phyloP scores from a whole-genome alignment of 2,888 invertebrate genomes.

The Metopia argyrocephala region DNA sequence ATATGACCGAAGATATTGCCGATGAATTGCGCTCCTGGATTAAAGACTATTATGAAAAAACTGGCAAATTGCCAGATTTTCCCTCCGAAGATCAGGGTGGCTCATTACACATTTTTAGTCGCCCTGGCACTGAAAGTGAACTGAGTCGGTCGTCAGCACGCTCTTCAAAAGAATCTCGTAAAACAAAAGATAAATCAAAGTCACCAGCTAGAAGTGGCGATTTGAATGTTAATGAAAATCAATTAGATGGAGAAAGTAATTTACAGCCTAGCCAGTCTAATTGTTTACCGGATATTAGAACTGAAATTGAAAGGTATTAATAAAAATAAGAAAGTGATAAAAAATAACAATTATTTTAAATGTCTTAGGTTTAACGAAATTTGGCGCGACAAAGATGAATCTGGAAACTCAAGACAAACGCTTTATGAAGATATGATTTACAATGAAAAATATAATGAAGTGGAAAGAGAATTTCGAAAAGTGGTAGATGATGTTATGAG shows the following conservation, averaged over 20 bases:
- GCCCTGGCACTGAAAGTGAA: constrained; percentile 89
- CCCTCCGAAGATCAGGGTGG: constrained; percentile 95
- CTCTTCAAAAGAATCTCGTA: constrained; percentile 88
- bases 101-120: constrained; percentile 89
- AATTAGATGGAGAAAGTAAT: constrained; percentile 76
- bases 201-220: constrained; percentile 78
- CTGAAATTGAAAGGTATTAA: constrained; percentile 83
- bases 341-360: constrained; percentile 7
- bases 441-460: constrained; percentile 88
- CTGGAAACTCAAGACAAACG: constrained; percentile 85
- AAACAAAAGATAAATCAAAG: constrained; percentile 86
- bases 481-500: constrained; percentile 89
- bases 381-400: constrained; percentile 91
- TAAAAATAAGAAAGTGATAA: not conserved
- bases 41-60: constrained; percentile 88
- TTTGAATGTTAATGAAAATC: constrained; percentile 83
- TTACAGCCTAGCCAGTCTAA: constrained; percentile 85
- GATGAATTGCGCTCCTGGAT: constrained; percentile 94
- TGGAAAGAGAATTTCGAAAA: constrained; percentile 90
- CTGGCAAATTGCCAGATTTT: constrained; percentile 93
- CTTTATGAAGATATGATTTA: constrained; percentile 91
- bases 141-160: constrained; percentile 88
- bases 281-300: constrained; percentile 85
- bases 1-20: constrained; percentile 91
- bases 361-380: constrained; percentile 84